Evolutionary conservation across 1,140 invertebrate species (phyloP).

Genomic region (Littorina saxatilis): DNA sequence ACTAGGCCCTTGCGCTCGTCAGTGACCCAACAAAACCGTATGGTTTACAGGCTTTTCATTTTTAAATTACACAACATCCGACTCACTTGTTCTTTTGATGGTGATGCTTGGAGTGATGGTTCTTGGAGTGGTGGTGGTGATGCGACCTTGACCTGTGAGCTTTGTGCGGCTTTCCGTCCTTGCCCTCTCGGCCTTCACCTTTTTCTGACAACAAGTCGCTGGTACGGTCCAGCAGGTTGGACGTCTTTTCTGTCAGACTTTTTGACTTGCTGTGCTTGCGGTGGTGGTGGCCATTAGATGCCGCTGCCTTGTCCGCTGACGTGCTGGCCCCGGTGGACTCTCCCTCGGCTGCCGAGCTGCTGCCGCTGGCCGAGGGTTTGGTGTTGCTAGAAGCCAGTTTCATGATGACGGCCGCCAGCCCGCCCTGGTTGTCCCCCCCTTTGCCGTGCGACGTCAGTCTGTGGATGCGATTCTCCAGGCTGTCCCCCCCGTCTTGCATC

Average conservation of each 20-base stretch:
- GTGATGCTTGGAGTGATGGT: slow-evolving; percentile 47
- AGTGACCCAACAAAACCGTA: too few relatives aligned
- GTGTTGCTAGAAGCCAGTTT: slow-evolving; percentile 33
- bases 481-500: background rate
- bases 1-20: too few relatives aligned
- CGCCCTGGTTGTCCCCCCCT: background rate
- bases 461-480: slow-evolving; percentile 29
- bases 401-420: slow-evolving; percentile 34
- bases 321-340: background rate
- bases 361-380: slow-evolving; percentile 12
- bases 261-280: slow-evolving; percentile 39
- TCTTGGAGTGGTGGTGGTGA: slow-evolving; percentile 55
- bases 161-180: slow-evolving; percentile 43
- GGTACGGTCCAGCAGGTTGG: slow-evolving; percentile 36
- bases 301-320: slow-evolving; percentile 18
- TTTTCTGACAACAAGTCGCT: background rate
- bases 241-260: slow-evolving; percentile 35
- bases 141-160: slow-evolving; percentile 44
- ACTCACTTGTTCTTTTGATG: slow-evolving; percentile 55
- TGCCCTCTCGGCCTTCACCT: slow-evolving; percentile 19
- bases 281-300: slow-evolving; percentile 39
- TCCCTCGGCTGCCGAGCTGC: background rate
- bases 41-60: too few relatives aligned
- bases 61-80: too few relatives aligned
- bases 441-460: background rate